A percentile compares a stretch with the other conserved stretches of the same genome.
Conservation (phyloP, 2,797 vertebrate species). For the Diglossa cyanea region DNA sequence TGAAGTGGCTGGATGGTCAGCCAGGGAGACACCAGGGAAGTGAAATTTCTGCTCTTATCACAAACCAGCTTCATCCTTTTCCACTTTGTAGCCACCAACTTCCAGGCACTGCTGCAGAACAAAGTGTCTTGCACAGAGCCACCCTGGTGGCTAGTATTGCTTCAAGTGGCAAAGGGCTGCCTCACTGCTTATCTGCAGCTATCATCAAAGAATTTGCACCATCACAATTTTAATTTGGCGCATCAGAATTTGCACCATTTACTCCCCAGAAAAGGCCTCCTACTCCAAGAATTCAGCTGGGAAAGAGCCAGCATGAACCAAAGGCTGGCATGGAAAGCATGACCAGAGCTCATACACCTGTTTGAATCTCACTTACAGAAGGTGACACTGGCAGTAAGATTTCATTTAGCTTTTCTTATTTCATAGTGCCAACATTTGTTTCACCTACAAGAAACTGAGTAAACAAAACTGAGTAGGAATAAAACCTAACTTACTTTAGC, state of each 20-base stretch:
- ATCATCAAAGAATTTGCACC: neutral
- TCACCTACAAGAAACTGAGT: neutral
- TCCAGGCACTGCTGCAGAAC: neutral
- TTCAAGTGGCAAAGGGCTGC: neutral
- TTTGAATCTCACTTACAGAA: neutral
- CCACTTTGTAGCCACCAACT: neutral
- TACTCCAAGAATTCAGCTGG: neutral
- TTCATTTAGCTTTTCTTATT: neutral
- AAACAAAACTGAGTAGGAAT: neutral
- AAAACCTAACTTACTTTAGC: neutral
- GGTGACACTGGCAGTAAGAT: neutral
- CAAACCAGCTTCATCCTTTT: neutral
- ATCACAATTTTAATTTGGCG: neutral
- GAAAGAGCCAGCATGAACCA: neutral
- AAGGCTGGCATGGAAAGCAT: accelerated
- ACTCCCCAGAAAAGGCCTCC: neutral
- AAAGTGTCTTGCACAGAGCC: neutral
- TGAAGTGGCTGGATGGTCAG: neutral
- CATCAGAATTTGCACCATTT: neutral
- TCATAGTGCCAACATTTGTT: neutral
- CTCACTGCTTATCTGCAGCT: neutral
- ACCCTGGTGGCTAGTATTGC: neutral
- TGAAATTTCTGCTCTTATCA: neutral
- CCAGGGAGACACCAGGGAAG: neutral
- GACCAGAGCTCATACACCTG: neutral